A percentile compares a stretch with the other conserved stretches of the same genome.
Evolutionary conservation across 2,888 invertebrate genomes (phyloP).

Genomic region (Tuta absoluta): DNA sequence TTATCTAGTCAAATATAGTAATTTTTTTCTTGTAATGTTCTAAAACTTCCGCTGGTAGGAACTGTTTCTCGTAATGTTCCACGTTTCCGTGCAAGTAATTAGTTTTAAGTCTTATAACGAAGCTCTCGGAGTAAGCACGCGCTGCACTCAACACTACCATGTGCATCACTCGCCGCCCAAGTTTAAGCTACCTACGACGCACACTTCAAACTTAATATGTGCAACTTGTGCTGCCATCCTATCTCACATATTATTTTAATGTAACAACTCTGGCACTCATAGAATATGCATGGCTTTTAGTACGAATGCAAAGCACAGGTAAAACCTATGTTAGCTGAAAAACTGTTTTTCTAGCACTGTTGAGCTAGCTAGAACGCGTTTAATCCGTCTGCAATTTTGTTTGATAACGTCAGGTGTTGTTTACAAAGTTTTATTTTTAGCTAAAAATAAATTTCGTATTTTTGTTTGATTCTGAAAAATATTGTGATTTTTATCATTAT

Average conservation of each 20-base stretch:
- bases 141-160: not conserved
- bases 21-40: too few species aligned
- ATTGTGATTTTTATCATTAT: not conserved
- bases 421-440: conserved; percentile 1
- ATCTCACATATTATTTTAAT: conserved; percentile 8
- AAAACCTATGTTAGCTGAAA: conserved; percentile 7
- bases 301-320: conserved; percentile 6
- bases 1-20: too few species aligned
- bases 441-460: not conserved
- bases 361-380: not conserved
- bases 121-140: not conserved
- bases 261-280: not conserved
- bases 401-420: conserved; percentile 2
- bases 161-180: conserved; percentile 3
- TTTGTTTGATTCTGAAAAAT: not conserved
- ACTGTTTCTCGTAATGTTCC: not conserved
- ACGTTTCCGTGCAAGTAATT: not conserved
- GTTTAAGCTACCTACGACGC: not conserved
- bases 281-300: conserved; percentile 9
- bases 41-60: too few species aligned
- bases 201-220: conserved; percentile 13
- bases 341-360: conserved; percentile 2
- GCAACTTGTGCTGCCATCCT: conserved; percentile 9
- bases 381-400: not conserved
- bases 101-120: conserved; percentile 6